phyloP scores from a whole-genome alignment of 2,797 vertebrate genomes.

The Neosilurus mollespiculum region DNA sequence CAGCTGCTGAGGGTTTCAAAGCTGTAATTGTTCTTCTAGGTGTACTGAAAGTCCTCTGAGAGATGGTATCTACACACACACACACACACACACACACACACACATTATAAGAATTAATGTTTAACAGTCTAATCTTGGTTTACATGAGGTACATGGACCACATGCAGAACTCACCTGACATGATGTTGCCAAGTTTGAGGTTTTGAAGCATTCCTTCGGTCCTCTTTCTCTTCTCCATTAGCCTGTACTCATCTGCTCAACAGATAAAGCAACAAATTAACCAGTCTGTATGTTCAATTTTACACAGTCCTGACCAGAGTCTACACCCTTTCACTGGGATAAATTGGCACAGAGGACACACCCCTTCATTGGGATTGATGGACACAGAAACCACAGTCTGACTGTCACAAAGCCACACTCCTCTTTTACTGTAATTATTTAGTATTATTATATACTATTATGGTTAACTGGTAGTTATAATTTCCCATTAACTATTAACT shows the following conservation, averaged over 20 bases:
- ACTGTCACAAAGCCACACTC: neutral
- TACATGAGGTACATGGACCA: neutral
- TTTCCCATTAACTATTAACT: neutral
- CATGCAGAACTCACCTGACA: conserved; percentile 67
- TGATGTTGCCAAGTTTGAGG: conserved; percentile 77
- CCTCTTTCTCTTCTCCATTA: conserved; percentile 86
- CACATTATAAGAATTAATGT: neutral
- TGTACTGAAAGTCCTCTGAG: conserved; percentile 61
- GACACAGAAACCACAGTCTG: neutral
- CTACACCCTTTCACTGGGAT: too few species aligned
- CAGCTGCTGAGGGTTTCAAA: conserved; percentile 54
- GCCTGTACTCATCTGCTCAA: conserved; percentile 80
- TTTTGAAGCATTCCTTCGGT: conserved; percentile 83
- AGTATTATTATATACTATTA: neutral
- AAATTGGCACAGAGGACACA: neutral
- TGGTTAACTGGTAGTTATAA: neutral
- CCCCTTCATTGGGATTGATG: neutral
- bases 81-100: neutral
- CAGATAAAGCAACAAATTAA: neutral
- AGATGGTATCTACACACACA: conserved; percentile 37
- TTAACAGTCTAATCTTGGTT: neutral
- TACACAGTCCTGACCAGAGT: neutral
- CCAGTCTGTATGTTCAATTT: neutral
- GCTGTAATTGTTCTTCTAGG: conserved; percentile 58
- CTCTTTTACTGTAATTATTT: neutral